These are phyloP conservation scores for Smutsia temminckii DNA, from an alignment of 2,797 vertebrate genomes.

Conservation along the genomic window DNA sequence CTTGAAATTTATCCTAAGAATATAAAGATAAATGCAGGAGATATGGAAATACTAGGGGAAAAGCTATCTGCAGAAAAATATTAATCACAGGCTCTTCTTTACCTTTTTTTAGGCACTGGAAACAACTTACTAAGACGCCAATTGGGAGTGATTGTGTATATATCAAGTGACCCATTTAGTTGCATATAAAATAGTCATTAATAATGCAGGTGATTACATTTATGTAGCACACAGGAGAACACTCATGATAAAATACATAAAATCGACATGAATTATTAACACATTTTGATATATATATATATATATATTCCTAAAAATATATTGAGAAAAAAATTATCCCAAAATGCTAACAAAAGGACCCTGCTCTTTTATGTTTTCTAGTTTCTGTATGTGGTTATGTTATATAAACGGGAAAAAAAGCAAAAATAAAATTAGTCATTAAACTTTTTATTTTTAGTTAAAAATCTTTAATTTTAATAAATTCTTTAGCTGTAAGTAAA, in stretches of 20 bases:
- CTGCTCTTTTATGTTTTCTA: neutral
- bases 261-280: neutral
- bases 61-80: neutral
- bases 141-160: neutral
- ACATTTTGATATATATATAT: neutral
- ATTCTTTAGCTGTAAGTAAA: neutral
- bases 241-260: neutral
- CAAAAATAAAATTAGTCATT: slow-evolving; percentile 1
- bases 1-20: neutral
- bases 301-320: neutral
- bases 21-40: slow-evolving; percentile 1
- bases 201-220: neutral
- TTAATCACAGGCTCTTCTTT: neutral
- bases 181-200: neutral
- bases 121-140: neutral
- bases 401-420: neutral
- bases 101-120: neutral
- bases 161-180: neutral
- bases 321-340: neutral
- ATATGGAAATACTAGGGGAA: neutral
- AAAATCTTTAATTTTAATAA: neutral
- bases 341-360: neutral
- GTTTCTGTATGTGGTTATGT: neutral
- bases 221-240: neutral
- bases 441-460: neutral